Conservation (phyloP, 2,113 vertebrate species). For the Clarias magur region DNA sequence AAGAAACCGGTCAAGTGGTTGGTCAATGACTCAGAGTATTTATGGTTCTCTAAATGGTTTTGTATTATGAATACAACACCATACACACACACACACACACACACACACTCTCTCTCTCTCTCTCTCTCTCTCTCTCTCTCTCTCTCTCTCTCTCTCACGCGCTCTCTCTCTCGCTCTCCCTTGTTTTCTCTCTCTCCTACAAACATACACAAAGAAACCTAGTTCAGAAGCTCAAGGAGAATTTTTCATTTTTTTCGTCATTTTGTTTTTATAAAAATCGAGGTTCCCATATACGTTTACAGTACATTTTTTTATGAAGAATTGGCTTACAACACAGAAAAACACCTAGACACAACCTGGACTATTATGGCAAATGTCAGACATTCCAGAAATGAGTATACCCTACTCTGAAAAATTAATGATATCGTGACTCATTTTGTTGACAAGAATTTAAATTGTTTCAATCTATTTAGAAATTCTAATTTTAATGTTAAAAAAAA, state of each 20-base stretch:
- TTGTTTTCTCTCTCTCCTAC: neutral
- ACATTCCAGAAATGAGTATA: neutral
- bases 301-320: neutral
- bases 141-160: neutral
- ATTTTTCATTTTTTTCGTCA: neutral
- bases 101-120: neutral
- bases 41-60: neutral
- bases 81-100: neutral
- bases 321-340: neutral
- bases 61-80: neutral
- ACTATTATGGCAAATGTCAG: neutral
- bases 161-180: neutral
- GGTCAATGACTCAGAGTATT: neutral
- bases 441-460: neutral
- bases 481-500: neutral
- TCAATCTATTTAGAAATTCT: neutral
- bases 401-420: neutral
- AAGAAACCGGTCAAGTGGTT: neutral
- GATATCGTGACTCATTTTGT: neutral
- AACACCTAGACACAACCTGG: neutral
- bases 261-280: neutral
- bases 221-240: conserved; percentile 2
- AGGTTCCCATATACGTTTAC: neutral
- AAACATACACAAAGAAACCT: neutral
- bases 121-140: neutral